Evolutionary conservation across 1,140 invertebrate genomes (phyloP).

Genomic region (Eufriesea mexicana): DNA sequence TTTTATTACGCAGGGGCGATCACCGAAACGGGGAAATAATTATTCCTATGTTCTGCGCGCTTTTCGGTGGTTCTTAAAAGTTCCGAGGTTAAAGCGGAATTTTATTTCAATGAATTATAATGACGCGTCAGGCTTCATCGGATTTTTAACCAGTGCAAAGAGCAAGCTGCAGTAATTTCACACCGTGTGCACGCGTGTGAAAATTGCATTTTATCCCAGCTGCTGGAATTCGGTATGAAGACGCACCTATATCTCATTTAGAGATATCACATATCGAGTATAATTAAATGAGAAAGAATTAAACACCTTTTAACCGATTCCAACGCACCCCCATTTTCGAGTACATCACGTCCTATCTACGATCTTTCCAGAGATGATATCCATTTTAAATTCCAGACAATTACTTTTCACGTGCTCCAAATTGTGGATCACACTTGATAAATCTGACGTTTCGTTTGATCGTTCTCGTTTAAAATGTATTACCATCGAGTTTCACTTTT

Average conservation of each 20-base stretch:
- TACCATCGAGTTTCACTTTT: too few relatives aligned
- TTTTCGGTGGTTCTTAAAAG: not conserved
- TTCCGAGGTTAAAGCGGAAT: not conserved
- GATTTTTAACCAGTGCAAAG: not conserved
- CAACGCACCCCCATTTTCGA: too few relatives aligned
- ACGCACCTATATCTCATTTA: not conserved
- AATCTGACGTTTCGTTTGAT: too few relatives aligned
- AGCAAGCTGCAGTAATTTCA: not conserved
- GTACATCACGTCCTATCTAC: too few relatives aligned
- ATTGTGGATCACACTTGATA: too few relatives aligned
- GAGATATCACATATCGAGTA: not conserved
- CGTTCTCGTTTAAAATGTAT: not conserved
- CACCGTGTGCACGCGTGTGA: not conserved
- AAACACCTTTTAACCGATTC: too few relatives aligned
- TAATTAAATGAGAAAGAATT: not conserved
- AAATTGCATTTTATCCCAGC: not conserved
- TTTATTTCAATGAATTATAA: not conserved
- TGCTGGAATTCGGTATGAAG: not conserved
- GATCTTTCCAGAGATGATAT: too few relatives aligned
- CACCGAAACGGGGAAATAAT: not conserved
- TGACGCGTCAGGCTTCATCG: not conserved
- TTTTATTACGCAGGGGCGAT: not conserved
- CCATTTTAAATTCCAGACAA: too few relatives aligned
- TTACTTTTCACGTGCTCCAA: too few relatives aligned
- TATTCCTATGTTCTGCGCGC: not conserved